Evolutionary conservation across 1,140 invertebrate genomes (phyloP).

Genomic region (Megalopta genalis): DNA sequence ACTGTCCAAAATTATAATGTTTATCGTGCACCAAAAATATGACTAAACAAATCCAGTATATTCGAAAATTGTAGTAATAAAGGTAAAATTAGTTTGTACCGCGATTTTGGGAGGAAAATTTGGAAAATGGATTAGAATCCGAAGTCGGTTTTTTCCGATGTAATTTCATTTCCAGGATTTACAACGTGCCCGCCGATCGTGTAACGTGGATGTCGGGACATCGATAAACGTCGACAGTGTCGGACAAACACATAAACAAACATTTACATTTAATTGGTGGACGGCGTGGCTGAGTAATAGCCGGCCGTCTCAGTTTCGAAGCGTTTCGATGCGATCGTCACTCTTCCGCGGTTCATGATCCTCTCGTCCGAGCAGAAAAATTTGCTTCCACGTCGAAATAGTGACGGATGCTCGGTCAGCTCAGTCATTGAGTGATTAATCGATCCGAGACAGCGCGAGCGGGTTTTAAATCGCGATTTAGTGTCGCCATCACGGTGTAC

Average conservation of each 20-base stretch:
- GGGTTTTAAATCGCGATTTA: constrained; percentile 19
- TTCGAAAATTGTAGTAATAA: too few species aligned
- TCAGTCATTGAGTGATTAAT: constrained; percentile 45
- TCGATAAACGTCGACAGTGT: constrained; percentile 76
- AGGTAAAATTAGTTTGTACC: too few species aligned
- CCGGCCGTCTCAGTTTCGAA: constrained; percentile 63
- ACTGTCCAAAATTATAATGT: too few species aligned
- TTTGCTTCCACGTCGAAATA: constrained; percentile 30
- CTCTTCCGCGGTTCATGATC: constrained; percentile 54
- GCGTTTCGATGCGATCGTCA: constrained; percentile 59
- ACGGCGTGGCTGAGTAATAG: constrained; percentile 67
- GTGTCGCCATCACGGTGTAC: background rate
- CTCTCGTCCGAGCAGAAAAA: constrained; percentile 39
- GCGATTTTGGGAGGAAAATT: background rate
- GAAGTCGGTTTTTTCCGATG: background rate
- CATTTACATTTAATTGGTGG: constrained; percentile 78
- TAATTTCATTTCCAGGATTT: constrained; percentile 65
- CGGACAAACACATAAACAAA: constrained; percentile 75
- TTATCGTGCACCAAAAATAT: too few species aligned
- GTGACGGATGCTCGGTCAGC: constrained; percentile 21
- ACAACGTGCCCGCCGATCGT: constrained; percentile 66
- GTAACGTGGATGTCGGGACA: constrained; percentile 70
- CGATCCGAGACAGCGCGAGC: constrained; percentile 30
- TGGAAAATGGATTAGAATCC: background rate
- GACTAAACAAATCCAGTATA: too few species aligned